A percentile compares a stretch with the other conserved stretches of the same genome.
phyloP scores from a whole-genome alignment of 1,140 invertebrate genomes.

The Calephelis nemesis region DNA sequence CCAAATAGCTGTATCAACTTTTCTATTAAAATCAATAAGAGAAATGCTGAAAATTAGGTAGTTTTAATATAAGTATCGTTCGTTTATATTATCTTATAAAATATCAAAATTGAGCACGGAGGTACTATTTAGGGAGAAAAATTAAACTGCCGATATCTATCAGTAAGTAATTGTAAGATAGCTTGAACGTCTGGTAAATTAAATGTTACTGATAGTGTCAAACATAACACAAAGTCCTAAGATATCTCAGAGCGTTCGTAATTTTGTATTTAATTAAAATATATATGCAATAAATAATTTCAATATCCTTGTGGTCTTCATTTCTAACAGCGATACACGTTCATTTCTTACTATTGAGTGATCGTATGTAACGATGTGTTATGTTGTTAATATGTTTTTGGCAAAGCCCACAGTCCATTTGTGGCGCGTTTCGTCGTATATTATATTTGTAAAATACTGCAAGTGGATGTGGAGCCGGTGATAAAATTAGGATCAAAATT shows the following conservation, averaged over 20 bases:
- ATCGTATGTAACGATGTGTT: conserved; percentile 55
- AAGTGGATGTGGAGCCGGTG: conserved; percentile 69
- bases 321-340: conserved; percentile 71
- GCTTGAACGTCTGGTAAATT: conserved; percentile 38
- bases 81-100: conserved; percentile 61
- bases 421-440: conserved; percentile 55
- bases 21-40: conserved; percentile 72
- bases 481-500: conserved; percentile 77
- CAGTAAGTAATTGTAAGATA: conserved; percentile 56
- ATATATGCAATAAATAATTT: conserved; percentile 56
- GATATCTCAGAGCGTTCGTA: conserved; percentile 43
- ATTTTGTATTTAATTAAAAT: conserved; percentile 59
- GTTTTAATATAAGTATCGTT: conserved; percentile 71
- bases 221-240: conserved; percentile 29
- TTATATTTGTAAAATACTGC: conserved; percentile 72
- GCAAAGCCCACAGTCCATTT: conserved; percentile 47
- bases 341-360: conserved; percentile 59
- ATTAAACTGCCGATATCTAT: conserved; percentile 69
- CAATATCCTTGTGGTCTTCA: conserved; percentile 77
- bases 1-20: conserved; percentile 76
- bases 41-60: conserved; percentile 71
- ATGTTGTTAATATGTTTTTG: conserved; percentile 50
- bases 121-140: conserved; percentile 69
- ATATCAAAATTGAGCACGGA: conserved; percentile 71
- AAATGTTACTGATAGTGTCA: conserved; percentile 29